Percentiles rank a stretch among this genome's conserved stretches.
These are phyloP conservation scores for Pandemis corylana DNA, from an alignment of 2,888 invertebrate genomes.

Conservation along the genomic window DNA sequence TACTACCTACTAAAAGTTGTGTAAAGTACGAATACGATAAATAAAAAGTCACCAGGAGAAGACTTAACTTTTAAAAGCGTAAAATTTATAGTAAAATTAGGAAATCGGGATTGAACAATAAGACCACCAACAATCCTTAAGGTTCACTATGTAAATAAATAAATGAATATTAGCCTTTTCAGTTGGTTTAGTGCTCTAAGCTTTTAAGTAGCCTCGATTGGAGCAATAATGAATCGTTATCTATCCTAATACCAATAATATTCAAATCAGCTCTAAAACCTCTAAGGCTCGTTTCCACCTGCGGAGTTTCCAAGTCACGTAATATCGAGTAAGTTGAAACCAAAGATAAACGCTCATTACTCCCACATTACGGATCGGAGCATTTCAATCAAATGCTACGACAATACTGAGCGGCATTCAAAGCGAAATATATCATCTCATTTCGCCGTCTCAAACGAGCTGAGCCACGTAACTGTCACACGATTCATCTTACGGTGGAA, in stretches of 20 bases:
- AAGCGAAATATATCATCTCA: slow-evolving; percentile 59
- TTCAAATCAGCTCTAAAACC: too few species aligned
- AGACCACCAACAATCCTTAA: too few species aligned
- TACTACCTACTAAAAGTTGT: too few species aligned
- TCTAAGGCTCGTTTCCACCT: background rate
- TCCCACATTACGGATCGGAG: slow-evolving; percentile 43
- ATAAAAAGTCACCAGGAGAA: background rate
- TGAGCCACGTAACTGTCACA: slow-evolving; percentile 49
- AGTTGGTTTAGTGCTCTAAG: background rate
- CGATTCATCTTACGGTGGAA: slow-evolving; percentile 52
- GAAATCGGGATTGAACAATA: too few species aligned
- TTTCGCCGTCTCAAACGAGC: slow-evolving; percentile 40
- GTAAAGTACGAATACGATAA: background rate
- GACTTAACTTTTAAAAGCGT: background rate
- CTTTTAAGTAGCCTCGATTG: background rate
- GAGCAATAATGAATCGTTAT: background rate
- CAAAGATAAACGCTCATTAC: slow-evolving; percentile 32
- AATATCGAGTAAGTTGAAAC: slow-evolving; percentile 13
- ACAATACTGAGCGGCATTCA: slow-evolving; percentile 60
- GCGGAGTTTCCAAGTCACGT: background rate
- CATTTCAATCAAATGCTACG: slow-evolving; percentile 60
- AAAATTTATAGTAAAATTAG: too few species aligned
- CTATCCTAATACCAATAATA: background rate
- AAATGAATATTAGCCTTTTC: background rate
- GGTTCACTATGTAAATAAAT: background rate